A percentile compares a stretch with the other conserved stretches of the same genome.
Conservation (phyloP, 2,888 invertebrate genomes). For the Ochropleura plecta region DNA sequence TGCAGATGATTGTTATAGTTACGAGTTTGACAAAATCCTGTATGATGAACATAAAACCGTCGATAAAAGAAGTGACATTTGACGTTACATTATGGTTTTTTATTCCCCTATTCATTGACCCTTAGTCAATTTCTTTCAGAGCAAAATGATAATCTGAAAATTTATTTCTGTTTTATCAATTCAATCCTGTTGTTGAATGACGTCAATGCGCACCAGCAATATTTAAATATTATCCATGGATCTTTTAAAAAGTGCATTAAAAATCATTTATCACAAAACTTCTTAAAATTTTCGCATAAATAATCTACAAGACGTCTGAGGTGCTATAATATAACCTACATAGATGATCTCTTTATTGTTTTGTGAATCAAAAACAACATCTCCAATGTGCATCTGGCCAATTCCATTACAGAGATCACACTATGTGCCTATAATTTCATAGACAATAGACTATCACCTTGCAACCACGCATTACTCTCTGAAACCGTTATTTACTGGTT, state of each 20-base stretch:
- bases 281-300: background rate
- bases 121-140: slow-evolving; percentile 25
- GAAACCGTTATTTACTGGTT: slow-evolving; percentile 29
- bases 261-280: background rate
- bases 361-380: background rate
- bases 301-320: background rate
- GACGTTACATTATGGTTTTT: slow-evolving; percentile 8
- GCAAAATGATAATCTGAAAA: slow-evolving; percentile 13
- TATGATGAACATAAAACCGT: slow-evolving; percentile 28
- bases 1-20: slow-evolving; percentile 24
- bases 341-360: background rate
- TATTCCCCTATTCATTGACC: slow-evolving; percentile 1
- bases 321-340: background rate
- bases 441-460: slow-evolving; percentile 35
- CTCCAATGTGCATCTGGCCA: slow-evolving; percentile 4
- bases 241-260: background rate
- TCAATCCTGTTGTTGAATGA: slow-evolving; percentile 8
- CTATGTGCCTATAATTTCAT: background rate
- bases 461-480: slow-evolving; percentile 17
- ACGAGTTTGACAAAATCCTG: slow-evolving; percentile 14
- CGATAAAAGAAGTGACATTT: slow-evolving; percentile 34
- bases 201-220: background rate
- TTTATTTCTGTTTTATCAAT: slow-evolving; percentile 14
- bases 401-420: background rate
- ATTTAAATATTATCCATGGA: background rate